A percentile compares a stretch with the other conserved stretches of the same genome.
Evolutionary conservation across 2,888 invertebrate genomes (phyloP).

Genomic region (Apamea monoglypha): DNA sequence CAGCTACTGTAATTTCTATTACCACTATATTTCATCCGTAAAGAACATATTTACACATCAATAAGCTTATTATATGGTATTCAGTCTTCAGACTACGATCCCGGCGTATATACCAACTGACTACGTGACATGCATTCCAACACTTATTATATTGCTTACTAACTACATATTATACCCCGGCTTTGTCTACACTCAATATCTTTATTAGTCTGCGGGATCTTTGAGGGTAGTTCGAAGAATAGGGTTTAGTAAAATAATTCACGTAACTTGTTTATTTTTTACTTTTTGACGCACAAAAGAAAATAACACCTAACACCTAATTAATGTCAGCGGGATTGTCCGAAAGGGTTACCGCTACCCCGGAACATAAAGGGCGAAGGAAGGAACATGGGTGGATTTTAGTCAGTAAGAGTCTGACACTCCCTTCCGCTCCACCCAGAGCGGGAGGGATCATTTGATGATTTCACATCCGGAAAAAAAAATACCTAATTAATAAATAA

Average conservation of each 20-base stretch:
- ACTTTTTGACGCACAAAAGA: neutral
- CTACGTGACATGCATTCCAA: conserved; percentile 45
- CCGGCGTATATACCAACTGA: neutral
- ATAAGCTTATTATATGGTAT: conserved; percentile 47
- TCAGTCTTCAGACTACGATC: conserved; percentile 19
- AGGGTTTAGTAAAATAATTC: neutral
- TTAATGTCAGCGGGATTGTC: too few relatives aligned
- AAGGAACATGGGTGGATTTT: too few relatives aligned
- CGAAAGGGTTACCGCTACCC: too few relatives aligned
- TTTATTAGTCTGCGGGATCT: neutral
- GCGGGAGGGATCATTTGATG: too few relatives aligned
- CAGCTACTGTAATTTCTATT: conserved; percentile 13
- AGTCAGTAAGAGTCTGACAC: too few relatives aligned
- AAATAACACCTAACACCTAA: too few relatives aligned
- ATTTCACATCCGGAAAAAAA: too few relatives aligned
- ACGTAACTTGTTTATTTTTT: neutral
- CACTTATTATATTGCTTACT: conserved; percentile 29
- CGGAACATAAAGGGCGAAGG: too few relatives aligned
- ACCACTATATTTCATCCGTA: conserved; percentile 9
- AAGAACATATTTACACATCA: conserved; percentile 45
- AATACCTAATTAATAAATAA: too few relatives aligned
- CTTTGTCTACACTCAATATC: conserved; percentile 15
- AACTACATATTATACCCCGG: conserved; percentile 10
- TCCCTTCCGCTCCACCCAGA: too few relatives aligned
- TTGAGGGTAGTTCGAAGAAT: neutral